Percentiles rank a stretch among this genome's conserved stretches.
These are phyloP conservation scores for Ormyrus labotus DNA, from an alignment of 2,888 invertebrate genomes.

Conservation along the genomic window DNA sequence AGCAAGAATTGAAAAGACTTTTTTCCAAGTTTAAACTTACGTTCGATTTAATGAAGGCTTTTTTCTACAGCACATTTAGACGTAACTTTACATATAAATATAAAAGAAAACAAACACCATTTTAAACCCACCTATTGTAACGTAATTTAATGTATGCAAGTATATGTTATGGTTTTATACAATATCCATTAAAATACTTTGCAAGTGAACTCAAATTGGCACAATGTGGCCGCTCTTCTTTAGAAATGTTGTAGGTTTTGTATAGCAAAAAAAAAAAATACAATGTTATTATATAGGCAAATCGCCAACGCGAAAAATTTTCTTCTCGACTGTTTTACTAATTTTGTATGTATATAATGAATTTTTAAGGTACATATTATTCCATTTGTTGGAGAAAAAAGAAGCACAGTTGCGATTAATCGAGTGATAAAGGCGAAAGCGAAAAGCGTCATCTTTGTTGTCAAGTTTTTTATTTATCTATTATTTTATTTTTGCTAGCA, in stretches of 20 bases:
- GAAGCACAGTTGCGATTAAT: constrained; percentile 44
- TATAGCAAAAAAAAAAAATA: constrained; percentile 42
- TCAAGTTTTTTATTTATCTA: constrained; percentile 51
- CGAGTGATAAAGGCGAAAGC: constrained; percentile 44
- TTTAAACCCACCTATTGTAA: constrained; percentile 54
- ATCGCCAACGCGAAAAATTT: constrained; percentile 20
- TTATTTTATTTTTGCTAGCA: constrained; percentile 59
- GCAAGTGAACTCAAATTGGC: constrained; percentile 34
- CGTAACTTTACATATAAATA: constrained; percentile 48
- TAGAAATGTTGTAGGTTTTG: constrained; percentile 54
- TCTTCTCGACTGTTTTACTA: constrained; percentile 46
- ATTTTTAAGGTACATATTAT: constrained; percentile 51
- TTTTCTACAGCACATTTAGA: constrained; percentile 54
- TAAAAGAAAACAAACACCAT: constrained; percentile 49
- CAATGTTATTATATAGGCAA: constrained; percentile 1
- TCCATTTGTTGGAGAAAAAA: constrained; percentile 46
- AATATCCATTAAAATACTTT: constrained; percentile 44
- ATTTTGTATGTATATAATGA: constrained; percentile 53
- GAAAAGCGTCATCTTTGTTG: constrained; percentile 48
- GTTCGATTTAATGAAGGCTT: constrained; percentile 55
- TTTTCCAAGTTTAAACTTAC: constrained; percentile 46
- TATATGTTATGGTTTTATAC: constrained; percentile 54
- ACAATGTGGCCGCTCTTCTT: constrained; percentile 14
- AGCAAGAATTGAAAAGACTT: constrained; percentile 25
- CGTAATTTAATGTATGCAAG: constrained; percentile 49